Base-by-base conservation (phyloP, 2,888 invertebrate genomes). In the Caradrina kadenii region DNA sequence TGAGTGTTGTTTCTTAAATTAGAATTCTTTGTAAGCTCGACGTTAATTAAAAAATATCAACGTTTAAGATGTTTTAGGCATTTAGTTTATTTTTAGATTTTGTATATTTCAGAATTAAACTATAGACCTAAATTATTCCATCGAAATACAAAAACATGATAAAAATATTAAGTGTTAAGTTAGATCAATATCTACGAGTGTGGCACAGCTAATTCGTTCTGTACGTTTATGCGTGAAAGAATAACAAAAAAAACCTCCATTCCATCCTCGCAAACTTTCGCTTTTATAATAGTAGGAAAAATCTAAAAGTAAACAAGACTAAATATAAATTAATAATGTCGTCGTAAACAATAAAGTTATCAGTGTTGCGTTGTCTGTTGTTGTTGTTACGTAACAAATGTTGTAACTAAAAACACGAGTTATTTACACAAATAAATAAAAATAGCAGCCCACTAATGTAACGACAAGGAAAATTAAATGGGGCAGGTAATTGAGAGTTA, bases 1-100 rank as follows among this genome's bases (percentile, higher is more conserved):
- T 17, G 48, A 19, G 52, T 7, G 7, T 61, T 4, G 31, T n/a
- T 48, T 39, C 15, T 19, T 45, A 3, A 13, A 45, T 58, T 22
- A 35, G 17, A n/a, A 54, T 54, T 58, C 69, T 59, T 49, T 6
- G 21, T 35, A 19, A 54, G 45, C 26, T 70, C 39, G 45, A 45
- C 54, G 60, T 60, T 76, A 60, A 69, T 69, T 45, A 69, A 59
- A 60, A 76, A 69, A 42, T 48, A 67, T 21, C 11, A 52, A 4
- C 26, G 11, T 19, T 69, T 21, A 13, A 19, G 31, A 35, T 55
- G 49, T 22, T 42, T 17, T 19, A 17, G 19, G 17, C 17, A 48
- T 45, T 53, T 17, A 22, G 2, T 19, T 22, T 35, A 17, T 17
- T 45, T 45, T 45, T 45, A 45, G 45, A 45, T 45, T 39, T 39